Evolutionary conservation across 2,888 invertebrate species (phyloP), one percentile per base, ranked within the genome.

Genomic region (Steromphala cineraria): DNA sequence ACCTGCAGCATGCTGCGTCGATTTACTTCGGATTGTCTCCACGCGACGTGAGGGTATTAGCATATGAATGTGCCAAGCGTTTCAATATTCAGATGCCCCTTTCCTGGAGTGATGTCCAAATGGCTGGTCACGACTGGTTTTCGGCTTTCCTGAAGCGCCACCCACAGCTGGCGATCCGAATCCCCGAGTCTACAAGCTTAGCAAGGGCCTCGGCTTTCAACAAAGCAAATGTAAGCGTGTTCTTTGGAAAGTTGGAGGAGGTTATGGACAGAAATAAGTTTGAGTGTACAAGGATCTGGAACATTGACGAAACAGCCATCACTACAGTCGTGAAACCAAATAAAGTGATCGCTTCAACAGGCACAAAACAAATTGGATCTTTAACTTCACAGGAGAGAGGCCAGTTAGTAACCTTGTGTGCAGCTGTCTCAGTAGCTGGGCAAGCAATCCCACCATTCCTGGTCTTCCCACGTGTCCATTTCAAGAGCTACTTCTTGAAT

Each of bases 241-340:
- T 78, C 28, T 82, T 78, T 62, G 55, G 74, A 15, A 80, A 82
- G 13, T 52, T 82, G 2, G 76, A 15, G 7, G 19, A n/a, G 13
- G 82, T 80, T 7, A 74, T 82, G 76, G 75, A 75, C 31, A 79
- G 21, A 76, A n/a, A 82, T 31, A 17, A 67, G 8, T 74, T 81
- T 31, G 53, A 67, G 5, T 36, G 36, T 36, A 36, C 36, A 36
- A 36, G 36, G n/a, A 75, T 82, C 4, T 81, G 75, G 40, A 80
- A 80, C 67, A 24, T 46, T 15, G 80, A 76, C 40, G 80, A 80
- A 24, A 80, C 80, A 19, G 80, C 40, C 21, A 40, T 19, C 31
- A 24, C 53, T 5, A 80, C 80, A 52, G 76, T 76, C 4, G 28
- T 28, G 17, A 53, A 75, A 24, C 76, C 76, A 15, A 52, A 56